Percentiles rank a stretch among this genome's conserved stretches.
Evolutionary conservation across 2,113 vertebrate genomes (phyloP).

Genomic region (Aptenodytes forsteri): DNA sequence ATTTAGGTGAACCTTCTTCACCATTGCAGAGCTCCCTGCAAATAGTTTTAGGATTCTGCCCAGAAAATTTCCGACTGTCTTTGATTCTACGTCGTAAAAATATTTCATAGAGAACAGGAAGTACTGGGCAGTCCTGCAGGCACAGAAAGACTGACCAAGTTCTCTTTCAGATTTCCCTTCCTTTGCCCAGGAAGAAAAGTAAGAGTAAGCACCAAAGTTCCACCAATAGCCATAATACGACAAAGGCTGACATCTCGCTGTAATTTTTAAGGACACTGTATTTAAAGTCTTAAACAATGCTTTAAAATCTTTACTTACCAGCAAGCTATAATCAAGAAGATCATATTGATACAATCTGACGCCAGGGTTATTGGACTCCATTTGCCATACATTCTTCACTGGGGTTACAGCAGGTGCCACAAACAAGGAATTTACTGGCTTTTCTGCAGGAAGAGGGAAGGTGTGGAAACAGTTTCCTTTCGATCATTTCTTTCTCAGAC

Average conservation of each 20-base stretch:
- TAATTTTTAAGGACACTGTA: background rate
- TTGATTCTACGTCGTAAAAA: background rate
- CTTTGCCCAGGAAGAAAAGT: background rate
- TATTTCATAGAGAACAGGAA: background rate
- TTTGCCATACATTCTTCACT: constrained; percentile 75
- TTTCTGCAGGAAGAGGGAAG: constrained; percentile 68
- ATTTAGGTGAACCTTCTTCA: background rate
- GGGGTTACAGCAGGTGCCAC: constrained; percentile 94
- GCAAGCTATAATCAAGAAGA: constrained; percentile 73
- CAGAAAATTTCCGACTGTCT: background rate
- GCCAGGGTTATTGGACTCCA: constrained; percentile 89
- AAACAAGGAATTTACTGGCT: constrained; percentile 86
- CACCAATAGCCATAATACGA: background rate
- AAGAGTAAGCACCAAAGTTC: background rate
- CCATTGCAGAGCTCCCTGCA: background rate
- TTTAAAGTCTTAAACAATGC: background rate
- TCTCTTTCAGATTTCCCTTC: background rate
- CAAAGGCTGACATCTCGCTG: background rate
- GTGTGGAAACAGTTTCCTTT: background rate
- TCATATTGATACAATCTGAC: constrained; percentile 87
- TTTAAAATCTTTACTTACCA: constrained; percentile 77
- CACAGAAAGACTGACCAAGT: background rate
- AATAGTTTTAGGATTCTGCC: background rate
- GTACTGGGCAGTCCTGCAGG: background rate
- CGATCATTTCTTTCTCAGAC: background rate